phyloP scores from a whole-genome alignment of 2,113 vertebrate genomes.

The Cricetomys ansorgei region DNA sequence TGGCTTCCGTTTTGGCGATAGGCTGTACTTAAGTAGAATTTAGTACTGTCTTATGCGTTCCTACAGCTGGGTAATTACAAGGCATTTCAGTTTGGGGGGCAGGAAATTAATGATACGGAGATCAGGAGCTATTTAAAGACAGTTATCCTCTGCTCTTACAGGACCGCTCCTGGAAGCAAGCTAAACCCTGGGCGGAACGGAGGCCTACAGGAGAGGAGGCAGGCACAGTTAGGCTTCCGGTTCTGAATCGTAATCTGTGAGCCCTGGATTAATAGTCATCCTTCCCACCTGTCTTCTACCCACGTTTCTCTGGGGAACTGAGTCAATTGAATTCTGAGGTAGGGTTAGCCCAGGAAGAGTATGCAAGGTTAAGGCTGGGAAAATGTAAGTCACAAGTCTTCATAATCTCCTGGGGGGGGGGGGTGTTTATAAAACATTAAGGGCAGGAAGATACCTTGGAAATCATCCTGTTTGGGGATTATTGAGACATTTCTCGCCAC shows the following conservation, averaged over 20 bases:
- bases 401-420: not conserved
- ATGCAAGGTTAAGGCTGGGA: not conserved
- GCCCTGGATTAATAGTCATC: not conserved
- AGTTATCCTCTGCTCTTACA: conserved; percentile 51
- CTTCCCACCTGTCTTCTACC: not conserved
- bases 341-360: not conserved
- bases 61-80: conserved; percentile 87
- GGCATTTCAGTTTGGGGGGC: conserved; percentile 80
- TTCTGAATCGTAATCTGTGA: not conserved
- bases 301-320: not conserved
- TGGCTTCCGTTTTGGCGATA: conserved; percentile 83
- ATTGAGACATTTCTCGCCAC: not conserved
- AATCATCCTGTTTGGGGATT: not conserved
- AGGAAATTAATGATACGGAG: conserved; percentile 78
- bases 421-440: not conserved
- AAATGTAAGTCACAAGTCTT: not conserved
- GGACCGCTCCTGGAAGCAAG: conserved; percentile 52
- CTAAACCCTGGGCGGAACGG: not conserved
- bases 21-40: conserved; percentile 85
- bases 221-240: not conserved
- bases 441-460: not conserved
- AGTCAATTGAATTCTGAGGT: not conserved
- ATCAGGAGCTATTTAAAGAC: conserved; percentile 82
- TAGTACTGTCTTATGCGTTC: conserved; percentile 79
- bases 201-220: conserved; percentile 24